These are phyloP conservation scores for Hylaeus volcanicus DNA, from an alignment of 1,140 invertebrate genomes.

Conservation along the genomic window DNA sequence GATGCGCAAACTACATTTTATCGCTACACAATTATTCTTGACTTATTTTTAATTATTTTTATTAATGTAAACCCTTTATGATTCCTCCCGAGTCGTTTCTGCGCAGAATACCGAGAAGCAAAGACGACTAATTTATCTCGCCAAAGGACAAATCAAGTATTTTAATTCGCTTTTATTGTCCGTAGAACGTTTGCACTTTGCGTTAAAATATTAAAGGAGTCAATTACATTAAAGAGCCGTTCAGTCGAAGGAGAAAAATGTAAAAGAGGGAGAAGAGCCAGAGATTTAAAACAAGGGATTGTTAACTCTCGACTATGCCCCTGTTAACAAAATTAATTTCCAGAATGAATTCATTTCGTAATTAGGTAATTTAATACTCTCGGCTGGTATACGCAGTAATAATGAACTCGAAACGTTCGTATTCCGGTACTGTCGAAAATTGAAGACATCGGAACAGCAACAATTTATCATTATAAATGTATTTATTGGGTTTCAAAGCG, in stretches of 20 bases:
- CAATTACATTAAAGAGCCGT: no score
- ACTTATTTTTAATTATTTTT: not conserved
- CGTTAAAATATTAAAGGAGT: no score
- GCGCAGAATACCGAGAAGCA: no score
- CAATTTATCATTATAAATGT: no score
- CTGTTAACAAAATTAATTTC: slow-evolving; percentile 21
- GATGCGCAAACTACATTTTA: not conserved
- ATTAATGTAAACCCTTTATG: no score
- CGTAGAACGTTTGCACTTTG: no score
- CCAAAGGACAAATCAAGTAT: no score
- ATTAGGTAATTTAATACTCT: slow-evolving; percentile 6
- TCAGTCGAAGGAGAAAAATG: not conserved
- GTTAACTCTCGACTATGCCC: not conserved
- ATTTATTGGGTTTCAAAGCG: no score
- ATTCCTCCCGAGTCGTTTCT: no score
- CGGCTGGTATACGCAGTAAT: not conserved
- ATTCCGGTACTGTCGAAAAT: not conserved
- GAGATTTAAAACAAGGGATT: not conserved
- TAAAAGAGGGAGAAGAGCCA: not conserved
- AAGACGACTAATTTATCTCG: no score
- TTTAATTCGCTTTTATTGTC: no score
- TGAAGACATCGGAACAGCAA: no score
- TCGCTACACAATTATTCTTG: not conserved
- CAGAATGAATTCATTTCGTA: slow-evolving; percentile 7
- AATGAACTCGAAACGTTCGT: not conserved